Conservation (phyloP, 2,797 vertebrate species). For the Pipistrellus pygmaeus region DNA sequence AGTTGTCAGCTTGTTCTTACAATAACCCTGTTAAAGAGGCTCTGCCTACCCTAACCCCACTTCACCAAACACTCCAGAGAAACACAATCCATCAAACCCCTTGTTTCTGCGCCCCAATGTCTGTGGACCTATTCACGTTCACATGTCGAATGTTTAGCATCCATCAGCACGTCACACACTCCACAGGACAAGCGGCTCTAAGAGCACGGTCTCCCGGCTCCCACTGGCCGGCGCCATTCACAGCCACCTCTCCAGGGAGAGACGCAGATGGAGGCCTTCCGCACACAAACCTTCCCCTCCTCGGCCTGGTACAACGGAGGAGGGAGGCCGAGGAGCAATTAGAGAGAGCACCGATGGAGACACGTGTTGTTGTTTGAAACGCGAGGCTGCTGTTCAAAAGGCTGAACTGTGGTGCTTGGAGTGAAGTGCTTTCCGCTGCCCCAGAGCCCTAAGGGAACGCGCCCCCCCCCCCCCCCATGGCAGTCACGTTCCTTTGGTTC, state of each 20-base stretch:
- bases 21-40: not conserved
- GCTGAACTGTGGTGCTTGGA: not conserved
- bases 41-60: not conserved
- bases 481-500: not conserved
- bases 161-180: constrained; percentile 40
- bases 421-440: constrained; percentile 37
- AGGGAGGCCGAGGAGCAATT: constrained; percentile 9
- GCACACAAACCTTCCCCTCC: not conserved
- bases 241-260: constrained; percentile 8
- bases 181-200: constrained; percentile 42
- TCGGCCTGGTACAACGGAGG: not conserved
- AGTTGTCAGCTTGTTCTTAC: not conserved
- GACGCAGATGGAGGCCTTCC: not conserved
- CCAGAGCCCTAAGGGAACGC: not conserved
- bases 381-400: constrained; percentile 38
- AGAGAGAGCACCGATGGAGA: not conserved
- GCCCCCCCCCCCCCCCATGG: constrained; percentile 38
- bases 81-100: not conserved
- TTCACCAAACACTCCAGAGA: not conserved
- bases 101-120: not conserved
- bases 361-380: not conserved
- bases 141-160: not conserved
- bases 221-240: not conserved
- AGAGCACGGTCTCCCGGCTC: not conserved
- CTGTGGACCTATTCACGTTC: constrained; percentile 43